Evolutionary conservation across 2,113 vertebrate genomes (phyloP).

Genomic region (Erythrolamprus reginae): DNA sequence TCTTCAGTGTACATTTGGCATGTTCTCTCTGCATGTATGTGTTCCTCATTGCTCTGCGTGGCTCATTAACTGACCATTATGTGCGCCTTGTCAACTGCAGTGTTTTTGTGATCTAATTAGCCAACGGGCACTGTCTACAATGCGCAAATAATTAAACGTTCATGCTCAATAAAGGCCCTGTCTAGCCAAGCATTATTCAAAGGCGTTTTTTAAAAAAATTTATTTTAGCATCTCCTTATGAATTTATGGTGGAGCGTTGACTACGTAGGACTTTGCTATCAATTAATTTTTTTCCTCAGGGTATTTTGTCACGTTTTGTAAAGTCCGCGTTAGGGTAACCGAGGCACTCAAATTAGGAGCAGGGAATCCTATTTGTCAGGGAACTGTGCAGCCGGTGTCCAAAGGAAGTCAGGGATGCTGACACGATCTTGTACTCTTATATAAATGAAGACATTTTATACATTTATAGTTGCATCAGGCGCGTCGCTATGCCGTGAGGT

Average conservation of each 20-base stretch:
- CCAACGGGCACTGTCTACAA: background rate
- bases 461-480: no score
- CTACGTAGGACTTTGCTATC: background rate
- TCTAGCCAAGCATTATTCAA: background rate
- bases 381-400: background rate
- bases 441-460: no score
- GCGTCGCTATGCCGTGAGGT: background rate
- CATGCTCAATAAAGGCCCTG: background rate
- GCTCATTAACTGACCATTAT: background rate
- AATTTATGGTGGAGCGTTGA: background rate
- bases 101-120: background rate
- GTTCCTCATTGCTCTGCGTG: background rate
- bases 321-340: background rate
- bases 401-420: background rate
- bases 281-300: background rate
- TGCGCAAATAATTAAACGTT: constrained; percentile 1
- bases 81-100: background rate
- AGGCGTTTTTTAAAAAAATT: no score
- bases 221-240: background rate
- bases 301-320: background rate
- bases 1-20: background rate
- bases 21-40: background rate
- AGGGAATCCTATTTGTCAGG: background rate
- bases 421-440: no score
- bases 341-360: background rate